These are phyloP conservation scores for Brachionus rubens DNA, from an alignment of 1,140 invertebrate species.

Conservation along the genomic window DNA sequence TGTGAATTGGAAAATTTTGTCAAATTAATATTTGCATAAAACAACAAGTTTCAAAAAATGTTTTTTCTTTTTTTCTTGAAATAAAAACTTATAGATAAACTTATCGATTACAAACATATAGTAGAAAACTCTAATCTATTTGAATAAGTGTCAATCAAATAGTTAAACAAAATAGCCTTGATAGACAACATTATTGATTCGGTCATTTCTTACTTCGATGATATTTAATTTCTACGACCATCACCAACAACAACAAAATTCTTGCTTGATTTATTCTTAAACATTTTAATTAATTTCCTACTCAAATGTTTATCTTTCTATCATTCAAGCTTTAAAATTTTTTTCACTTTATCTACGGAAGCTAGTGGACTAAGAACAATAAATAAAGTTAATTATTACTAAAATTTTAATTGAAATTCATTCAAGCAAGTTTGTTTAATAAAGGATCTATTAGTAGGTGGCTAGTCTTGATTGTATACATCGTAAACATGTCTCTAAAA, in stretches of 20 bases:
- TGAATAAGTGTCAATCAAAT: slow-evolving; percentile 25
- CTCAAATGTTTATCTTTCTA: background rate
- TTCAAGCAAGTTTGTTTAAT: slow-evolving; percentile 15
- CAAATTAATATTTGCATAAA: too few species aligned
- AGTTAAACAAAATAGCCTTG: background rate
- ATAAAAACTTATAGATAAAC: background rate
- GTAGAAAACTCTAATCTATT: too few species aligned
- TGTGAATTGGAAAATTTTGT: too few species aligned
- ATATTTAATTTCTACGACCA: background rate
- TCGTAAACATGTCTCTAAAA: too few species aligned
- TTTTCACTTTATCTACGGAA: background rate
- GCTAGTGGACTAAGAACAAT: slow-evolving; percentile 17
- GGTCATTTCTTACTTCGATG: slow-evolving; percentile 20
- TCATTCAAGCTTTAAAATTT: background rate
- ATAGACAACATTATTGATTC: background rate
- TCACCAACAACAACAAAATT: too few species aligned
- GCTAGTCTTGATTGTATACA: slow-evolving; percentile 17
- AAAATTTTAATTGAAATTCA: slow-evolving; percentile 18
- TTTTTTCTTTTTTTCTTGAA: too few species aligned
- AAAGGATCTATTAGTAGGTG: background rate
- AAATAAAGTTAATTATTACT: background rate
- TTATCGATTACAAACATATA: too few species aligned
- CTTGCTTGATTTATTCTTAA: background rate
- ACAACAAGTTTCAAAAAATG: too few species aligned
- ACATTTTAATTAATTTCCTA: slow-evolving; percentile 30